These are phyloP conservation scores for Drosophila asahinai DNA, from an alignment of 1,140 invertebrate genomes.

Conservation along the genomic window DNA sequence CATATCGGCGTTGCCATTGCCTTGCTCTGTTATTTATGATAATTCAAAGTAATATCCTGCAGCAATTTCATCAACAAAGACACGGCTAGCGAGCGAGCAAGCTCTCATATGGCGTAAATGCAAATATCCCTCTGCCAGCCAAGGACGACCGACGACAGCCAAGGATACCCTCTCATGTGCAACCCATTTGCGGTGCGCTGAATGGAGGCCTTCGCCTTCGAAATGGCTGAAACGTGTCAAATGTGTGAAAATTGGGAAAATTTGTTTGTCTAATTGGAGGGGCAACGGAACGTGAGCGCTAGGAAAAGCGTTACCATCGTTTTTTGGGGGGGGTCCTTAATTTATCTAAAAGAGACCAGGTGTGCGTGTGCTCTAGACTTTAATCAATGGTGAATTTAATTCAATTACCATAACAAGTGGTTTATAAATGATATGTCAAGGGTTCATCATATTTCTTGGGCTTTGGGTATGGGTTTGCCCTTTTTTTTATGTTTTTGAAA, in stretches of 20 bases:
- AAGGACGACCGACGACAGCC: slow-evolving; percentile 7
- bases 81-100: slow-evolving; percentile 30
- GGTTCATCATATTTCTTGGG: neutral
- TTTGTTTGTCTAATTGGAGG: slow-evolving; percentile 72
- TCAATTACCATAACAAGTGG: slow-evolving; percentile 8
- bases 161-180: slow-evolving; percentile 24
- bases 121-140: slow-evolving; percentile 62
- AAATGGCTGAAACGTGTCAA: slow-evolving; percentile 75
- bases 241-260: slow-evolving; percentile 76
- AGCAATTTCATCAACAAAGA: slow-evolving; percentile 82
- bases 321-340: slow-evolving; percentile 7
- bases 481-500: neutral
- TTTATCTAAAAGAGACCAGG: slow-evolving; percentile 23
- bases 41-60: slow-evolving; percentile 82
- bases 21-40: slow-evolving; percentile 77
- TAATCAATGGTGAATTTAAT: slow-evolving; percentile 15
- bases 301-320: neutral
- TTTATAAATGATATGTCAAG: slow-evolving; percentile 3
- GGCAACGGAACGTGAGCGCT: slow-evolving; percentile 11
- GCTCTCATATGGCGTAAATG: slow-evolving; percentile 49
- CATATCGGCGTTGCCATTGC: slow-evolving; percentile 38
- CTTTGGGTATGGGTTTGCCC: no score
- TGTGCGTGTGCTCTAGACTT: slow-evolving; percentile 15
- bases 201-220: slow-evolving; percentile 8
- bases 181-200: slow-evolving; percentile 3